Base-by-base conservation (phyloP, 2,888 invertebrate species). In the Julus scanicus region DNA sequence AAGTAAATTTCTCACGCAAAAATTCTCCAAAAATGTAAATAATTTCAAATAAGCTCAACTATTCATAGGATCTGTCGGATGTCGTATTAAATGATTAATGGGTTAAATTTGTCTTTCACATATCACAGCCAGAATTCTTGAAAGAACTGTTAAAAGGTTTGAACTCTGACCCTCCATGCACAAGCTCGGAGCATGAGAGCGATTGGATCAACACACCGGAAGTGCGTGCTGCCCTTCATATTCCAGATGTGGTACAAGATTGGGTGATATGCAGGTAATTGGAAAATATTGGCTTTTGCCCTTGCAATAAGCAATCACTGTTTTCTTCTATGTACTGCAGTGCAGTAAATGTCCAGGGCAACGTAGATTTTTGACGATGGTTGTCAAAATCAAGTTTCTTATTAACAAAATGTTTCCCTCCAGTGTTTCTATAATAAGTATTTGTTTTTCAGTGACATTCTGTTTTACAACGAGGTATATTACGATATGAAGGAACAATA, bases 231-330 rank as follows among this genome's bases (percentile, higher is more conserved):
- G 90, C 90, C 44, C 87, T 91, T n/a, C 90, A 91, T 57, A 90
- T 90, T 83, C 90, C 90, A 13, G 49, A 86, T 20, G n/a, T 53
- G 63, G 89, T 90, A 15, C 90, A 89, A 48, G 86, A 86, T 15
- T 90, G 90, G 90, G 88, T 88, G 9, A 86, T 89, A 15, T 91
- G 90, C 89, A 90, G 90, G 90, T 90, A n/a, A 63, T n/a, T 11
- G 17, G 6, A 4, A n/a, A n/a, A n/a, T n/a, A n/a, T n/a, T n/a
- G n/a, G n/a, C 13, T 83, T 29, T n/a, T 20, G 63, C 29, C 86
- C 80, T 37, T 5, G 29, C 11, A 2, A 13, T 80, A 4, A 13
- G 29, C 80, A 80, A 80, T 80, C 80, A 80, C 37, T 80, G 11
- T 29, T 2, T 63, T n/a, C n/a, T n/a, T n/a, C 0, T 2, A 2